Evolutionary conservation across 2,888 invertebrate species (phyloP), one percentile per base, ranked within the genome.

Genomic region (Erebia aethiops): DNA sequence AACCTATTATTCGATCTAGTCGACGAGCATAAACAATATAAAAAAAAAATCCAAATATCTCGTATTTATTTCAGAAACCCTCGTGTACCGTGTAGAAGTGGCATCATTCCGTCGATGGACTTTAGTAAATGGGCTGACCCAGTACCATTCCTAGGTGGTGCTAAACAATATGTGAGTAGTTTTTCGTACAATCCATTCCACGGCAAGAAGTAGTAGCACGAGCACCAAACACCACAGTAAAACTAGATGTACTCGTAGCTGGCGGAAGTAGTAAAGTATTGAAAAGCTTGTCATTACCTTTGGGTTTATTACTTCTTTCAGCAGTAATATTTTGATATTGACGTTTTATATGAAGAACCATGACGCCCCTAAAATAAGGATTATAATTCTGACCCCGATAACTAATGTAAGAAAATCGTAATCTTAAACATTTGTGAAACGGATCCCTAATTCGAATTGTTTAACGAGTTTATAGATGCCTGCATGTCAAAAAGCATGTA

Each of bases 81-180:
- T n/a, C 95, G 98, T 80, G 98, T 98, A 76, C 97, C 98, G 10
- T 98, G 98, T 90, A 95, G 96, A 87, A 97, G 97, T 81, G 98
- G 98, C 76, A 95, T 98, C 65, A 95, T 98, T 74, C 98, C 98
- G 14, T 95, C 96, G 72, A 97, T 98, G 82, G 98, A 98, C 89
- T 95, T 98, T 80, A 95, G 95, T 77, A 98, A 98, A 90, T 98
- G 98, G 98, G 97, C 97, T 18, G 98, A 98, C 83, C 94, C 95
- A 56, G 87, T 94, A 70, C 89, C 91, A 0, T 91, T 88, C 84
- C 84, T 81, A 61, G 87, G 87, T 51, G 74, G 85, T 16, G 88
- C 91, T 61, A 94, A 95, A 77, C 94, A 95, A 90, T 96, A 95
- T 85, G 95, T 96, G 92, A 95, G 95, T 94, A 94, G 94, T 84